Percentiles rank a stretch among this genome's conserved stretches.
phyloP scores from a whole-genome alignment of 2,113 vertebrate genomes.

The Entelurus aequoreus region DNA sequence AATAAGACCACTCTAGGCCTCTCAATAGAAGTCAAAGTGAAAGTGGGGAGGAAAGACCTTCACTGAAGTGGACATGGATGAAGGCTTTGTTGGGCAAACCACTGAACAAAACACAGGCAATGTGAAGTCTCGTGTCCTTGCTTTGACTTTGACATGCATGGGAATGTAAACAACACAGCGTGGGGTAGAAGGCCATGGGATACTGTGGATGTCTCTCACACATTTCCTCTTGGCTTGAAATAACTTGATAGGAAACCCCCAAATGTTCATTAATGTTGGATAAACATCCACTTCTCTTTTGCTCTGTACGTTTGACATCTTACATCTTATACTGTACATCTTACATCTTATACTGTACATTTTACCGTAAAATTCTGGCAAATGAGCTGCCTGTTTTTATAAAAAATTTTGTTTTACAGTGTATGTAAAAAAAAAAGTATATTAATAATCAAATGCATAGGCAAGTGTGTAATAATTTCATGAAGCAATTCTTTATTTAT shows the following conservation, averaged over 20 bases:
- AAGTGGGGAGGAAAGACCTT: slow-evolving; percentile 19
- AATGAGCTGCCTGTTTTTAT: no score
- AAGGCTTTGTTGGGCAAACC: background rate
- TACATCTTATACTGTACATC: no score
- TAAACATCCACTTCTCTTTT: background rate
- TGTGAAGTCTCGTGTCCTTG: slow-evolving; percentile 5
- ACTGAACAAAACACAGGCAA: background rate
- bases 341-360: no score
- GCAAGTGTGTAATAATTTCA: no score
- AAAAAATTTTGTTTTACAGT: no score
- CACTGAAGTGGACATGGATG: slow-evolving; percentile 24
- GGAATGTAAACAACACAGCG: slow-evolving; percentile 48
- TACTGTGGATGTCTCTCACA: slow-evolving; percentile 14
- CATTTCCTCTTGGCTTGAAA: slow-evolving; percentile 55
- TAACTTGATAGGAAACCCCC: slow-evolving; percentile 41
- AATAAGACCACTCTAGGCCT: slow-evolving; percentile 29
- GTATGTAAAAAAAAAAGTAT: no score
- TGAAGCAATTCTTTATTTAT: no score
- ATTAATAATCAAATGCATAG: no score
- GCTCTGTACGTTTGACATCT: no score
- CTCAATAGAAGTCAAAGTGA: slow-evolving; percentile 9
- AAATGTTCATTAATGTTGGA: slow-evolving; percentile 13
- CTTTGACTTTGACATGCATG: slow-evolving; percentile 14
- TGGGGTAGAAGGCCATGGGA: slow-evolving; percentile 39
- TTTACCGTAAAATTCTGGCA: no score